phyloP scores from a whole-genome alignment of 2,797 vertebrate genomes.

The Crax fasciolata region DNA sequence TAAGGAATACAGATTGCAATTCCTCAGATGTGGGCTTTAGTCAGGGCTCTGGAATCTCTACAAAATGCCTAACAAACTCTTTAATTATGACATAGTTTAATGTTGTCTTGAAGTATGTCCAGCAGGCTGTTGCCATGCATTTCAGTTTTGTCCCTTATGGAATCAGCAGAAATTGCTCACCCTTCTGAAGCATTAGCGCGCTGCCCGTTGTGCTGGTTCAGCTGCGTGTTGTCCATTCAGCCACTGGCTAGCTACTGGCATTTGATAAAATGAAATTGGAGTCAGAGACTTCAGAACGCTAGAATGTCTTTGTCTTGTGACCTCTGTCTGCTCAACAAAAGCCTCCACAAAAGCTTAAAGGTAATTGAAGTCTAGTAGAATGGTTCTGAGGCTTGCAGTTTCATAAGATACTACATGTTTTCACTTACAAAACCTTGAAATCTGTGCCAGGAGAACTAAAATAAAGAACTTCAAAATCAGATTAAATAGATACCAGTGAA shows the following conservation, averaged over 20 bases:
- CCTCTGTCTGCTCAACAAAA: neutral
- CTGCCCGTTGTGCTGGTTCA: neutral
- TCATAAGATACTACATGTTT: neutral
- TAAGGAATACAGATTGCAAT: neutral
- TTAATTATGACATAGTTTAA: neutral
- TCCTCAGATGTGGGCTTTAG: neutral
- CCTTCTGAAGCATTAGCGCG: neutral
- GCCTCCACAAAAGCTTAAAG: neutral
- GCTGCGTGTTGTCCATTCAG: neutral
- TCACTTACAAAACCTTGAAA: neutral
- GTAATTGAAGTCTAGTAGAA: neutral
- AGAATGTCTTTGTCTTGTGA: neutral
- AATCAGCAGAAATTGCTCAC: neutral
- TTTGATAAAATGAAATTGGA: neutral
- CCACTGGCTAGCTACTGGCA: neutral
- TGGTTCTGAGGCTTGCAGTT: constrained; percentile 20
- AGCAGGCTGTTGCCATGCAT: neutral
- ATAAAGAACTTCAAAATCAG: constrained; percentile 28
- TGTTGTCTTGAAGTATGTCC: neutral
- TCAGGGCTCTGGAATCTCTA: neutral
- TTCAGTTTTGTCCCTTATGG: neutral
- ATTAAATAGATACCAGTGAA: constrained; percentile 18
- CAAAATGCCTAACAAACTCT: neutral
- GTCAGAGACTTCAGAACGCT: neutral
- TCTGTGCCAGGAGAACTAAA: constrained; percentile 30